Percentiles rank a stretch among this genome's conserved stretches.
Evolutionary conservation across 1,140 invertebrate genomes (phyloP).

Genomic region (Linepithema humile): DNA sequence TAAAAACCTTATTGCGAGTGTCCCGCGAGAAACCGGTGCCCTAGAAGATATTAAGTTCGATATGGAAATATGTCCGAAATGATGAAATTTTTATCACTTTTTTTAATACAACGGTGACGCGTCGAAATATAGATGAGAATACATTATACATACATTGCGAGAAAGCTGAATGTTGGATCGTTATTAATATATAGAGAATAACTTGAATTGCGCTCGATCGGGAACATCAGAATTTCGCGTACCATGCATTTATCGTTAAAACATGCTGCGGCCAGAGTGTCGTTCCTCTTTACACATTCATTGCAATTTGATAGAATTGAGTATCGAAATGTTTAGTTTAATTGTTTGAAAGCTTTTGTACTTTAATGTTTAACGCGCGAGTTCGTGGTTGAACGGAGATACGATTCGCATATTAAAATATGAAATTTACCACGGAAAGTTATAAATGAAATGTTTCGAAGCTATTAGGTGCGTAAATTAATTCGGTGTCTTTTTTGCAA

Average conservation of each 20-base stretch:
- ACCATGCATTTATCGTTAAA: conserved; percentile 19
- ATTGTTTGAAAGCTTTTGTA: conserved; percentile 47
- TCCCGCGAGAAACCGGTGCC: conserved; percentile 7
- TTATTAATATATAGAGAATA: conserved; percentile 28
- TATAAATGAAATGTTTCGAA: not conserved
- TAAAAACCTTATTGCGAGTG: conserved; percentile 63
- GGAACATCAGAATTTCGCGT: not conserved
- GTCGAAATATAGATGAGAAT: not conserved
- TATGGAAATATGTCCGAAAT: not conserved
- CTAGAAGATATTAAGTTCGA: conserved; percentile 29
- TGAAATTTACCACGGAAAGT: conserved; percentile 12
- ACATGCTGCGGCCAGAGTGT: not conserved
- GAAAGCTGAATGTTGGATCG: not conserved
- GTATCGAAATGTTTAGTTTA: conserved; percentile 36
- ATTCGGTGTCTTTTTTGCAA: no score
- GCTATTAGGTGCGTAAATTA: no score
- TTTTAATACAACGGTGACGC: not conserved
- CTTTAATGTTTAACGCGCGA: conserved; percentile 26
- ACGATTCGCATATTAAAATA: not conserved
- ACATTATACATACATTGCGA: not conserved
- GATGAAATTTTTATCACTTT: conserved; percentile 24
- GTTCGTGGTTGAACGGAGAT: not conserved
- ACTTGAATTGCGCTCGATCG: not conserved
- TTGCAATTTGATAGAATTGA: conserved; percentile 4
- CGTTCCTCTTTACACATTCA: not conserved